Base-by-base conservation (phyloP, 2,113 vertebrate genomes). In the Pogona vitticeps region DNA sequence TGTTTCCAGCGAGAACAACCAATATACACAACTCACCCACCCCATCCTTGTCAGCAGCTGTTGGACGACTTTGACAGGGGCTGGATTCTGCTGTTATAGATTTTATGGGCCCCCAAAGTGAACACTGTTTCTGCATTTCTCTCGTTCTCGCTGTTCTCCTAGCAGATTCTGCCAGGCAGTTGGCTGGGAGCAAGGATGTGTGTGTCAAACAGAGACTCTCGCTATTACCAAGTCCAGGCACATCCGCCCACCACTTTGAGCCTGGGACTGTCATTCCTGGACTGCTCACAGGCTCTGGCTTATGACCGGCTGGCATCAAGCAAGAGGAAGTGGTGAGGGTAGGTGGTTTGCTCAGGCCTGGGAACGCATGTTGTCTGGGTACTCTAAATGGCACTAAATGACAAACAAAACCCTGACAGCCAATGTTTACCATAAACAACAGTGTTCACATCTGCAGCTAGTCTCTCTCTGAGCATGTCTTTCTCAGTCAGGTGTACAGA, bases 191-290 rank as follows among this genome's bases (percentile, higher is more conserved):
- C 80, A n/a, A 26, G 9, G 20, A 20, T 21, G 1, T 59, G 15
- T 59, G 76, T 31, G 56, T 86, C 77, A 86, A 95, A 94, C 40
- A 80, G 95, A 91, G 88, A 92, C 96, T 96, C 96, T 73, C 78
- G 6, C 68, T 86, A 80, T 86, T 42, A 86, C 77, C 77, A 71
- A 52, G 13, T 71, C 76, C n/a, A 21, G 65, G 46, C 6, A 31
- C 2, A 52, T 71, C 52, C 52, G 23, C 77, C 56, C 67, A 73
- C 68, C 38, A 26, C 76, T 80, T 46, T 36, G 77, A 80, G 58
- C 52, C 15, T 63, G 85, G 56, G 67, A 86, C 77, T 80, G 85
- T 86, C 85, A 86, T 80, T 86, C 76, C 85, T 86, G 61, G 68
- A 86, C 52, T 26, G 6, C 59, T 86, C 38, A 61, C 56, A 80